phyloP scores from a whole-genome alignment of 2,888 invertebrate species.

The Arrhopalites spinosus region DNA sequence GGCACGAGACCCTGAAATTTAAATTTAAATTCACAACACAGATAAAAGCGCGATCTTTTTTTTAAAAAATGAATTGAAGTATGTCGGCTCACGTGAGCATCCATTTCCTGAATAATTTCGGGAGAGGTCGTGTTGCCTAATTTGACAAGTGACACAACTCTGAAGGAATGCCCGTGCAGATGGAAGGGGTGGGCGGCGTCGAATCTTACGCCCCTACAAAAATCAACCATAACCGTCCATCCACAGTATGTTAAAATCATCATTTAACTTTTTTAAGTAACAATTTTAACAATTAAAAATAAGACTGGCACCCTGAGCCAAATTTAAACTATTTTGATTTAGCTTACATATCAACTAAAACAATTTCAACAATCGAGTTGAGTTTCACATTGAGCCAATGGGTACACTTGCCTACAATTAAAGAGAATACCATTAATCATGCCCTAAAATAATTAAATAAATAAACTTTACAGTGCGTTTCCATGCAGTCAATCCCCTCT shows the following conservation, averaged over 20 bases:
- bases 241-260: neutral
- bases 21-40: neutral
- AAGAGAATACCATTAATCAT: neutral
- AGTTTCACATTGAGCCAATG: slow-evolving; percentile 78
- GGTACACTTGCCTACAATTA: too few species aligned
- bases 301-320: neutral
- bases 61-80: neutral
- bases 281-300: neutral
- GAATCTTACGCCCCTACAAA: slow-evolving; percentile 41
- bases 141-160: slow-evolving; percentile 79
- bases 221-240: too few species aligned
- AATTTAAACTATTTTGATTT: neutral
- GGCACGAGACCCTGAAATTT: slow-evolving; percentile 40
- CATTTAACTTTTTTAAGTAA: neutral
- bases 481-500: slow-evolving; percentile 67
- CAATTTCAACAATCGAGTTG: slow-evolving; percentile 78
- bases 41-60: neutral
- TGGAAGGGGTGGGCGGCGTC: slow-evolving; percentile 75
- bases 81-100: slow-evolving; percentile 42
- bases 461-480: too few species aligned
- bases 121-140: slow-evolving; percentile 66
- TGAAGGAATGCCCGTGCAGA: slow-evolving; percentile 76
- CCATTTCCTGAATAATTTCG: slow-evolving; percentile 41
- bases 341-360: slow-evolving; percentile 75
- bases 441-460: too few species aligned